Evolutionary conservation across 2,113 vertebrate genomes (phyloP).

Genomic region (Chelonoidis abingdonii): DNA sequence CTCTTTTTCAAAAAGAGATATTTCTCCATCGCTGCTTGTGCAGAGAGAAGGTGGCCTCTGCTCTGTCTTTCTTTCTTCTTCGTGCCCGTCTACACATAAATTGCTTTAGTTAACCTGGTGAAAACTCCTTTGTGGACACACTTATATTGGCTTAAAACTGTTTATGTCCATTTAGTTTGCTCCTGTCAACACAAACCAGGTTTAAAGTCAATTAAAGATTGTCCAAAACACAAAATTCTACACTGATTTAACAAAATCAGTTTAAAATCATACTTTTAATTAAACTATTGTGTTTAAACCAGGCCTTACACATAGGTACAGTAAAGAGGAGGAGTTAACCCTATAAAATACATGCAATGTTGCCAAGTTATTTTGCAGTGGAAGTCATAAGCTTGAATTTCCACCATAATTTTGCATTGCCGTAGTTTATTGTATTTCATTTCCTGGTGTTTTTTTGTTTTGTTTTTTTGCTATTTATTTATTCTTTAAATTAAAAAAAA

Average conservation of each 20-base stretch:
- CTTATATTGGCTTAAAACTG: background rate
- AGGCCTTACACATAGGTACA: background rate
- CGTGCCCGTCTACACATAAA: background rate
- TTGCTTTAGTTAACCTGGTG: background rate
- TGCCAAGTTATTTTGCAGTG: background rate
- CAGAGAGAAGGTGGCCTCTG: rapidly evolving
- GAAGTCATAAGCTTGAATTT: background rate
- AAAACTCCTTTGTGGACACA: background rate
- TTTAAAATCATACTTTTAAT: background rate
- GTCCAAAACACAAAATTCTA: background rate
- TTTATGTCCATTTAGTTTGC: background rate
- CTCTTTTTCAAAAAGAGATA: background rate
- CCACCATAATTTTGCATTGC: background rate
- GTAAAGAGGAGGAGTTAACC: background rate
- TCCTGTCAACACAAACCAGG: background rate
- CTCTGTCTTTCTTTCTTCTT: background rate
- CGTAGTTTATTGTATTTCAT: background rate
- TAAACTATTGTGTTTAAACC: background rate
- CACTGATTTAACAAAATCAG: background rate
- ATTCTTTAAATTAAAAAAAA: background rate
- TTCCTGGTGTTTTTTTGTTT: background rate
- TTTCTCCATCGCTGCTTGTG: background rate
- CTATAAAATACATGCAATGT: background rate
- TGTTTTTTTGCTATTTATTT: background rate
- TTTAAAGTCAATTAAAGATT: background rate